phyloP scores from a whole-genome alignment of 2,113 vertebrate species.

The Herpailurus yagouaroundi region DNA sequence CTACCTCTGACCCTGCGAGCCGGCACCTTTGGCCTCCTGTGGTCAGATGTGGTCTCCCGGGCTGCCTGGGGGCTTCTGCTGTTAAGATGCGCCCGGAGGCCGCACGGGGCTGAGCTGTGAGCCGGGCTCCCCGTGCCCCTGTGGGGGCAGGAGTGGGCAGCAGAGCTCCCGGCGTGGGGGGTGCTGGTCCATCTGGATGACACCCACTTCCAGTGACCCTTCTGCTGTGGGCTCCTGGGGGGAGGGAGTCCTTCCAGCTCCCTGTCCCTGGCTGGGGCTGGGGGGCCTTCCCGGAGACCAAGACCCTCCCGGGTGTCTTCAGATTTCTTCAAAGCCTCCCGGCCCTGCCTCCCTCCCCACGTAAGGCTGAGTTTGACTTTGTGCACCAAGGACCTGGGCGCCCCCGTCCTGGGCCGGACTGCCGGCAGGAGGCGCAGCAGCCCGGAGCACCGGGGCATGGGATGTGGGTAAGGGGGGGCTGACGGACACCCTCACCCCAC shows the following conservation, averaged over 20 bases:
- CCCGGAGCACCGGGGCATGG: not conserved
- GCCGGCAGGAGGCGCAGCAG: not conserved
- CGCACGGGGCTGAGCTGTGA: rapidly evolving
- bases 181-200: too few species aligned
- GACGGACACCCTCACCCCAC: rapidly evolving
- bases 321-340: not conserved
- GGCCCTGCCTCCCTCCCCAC: rapidly evolving
- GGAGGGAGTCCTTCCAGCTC: too few species aligned
- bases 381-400: too few species aligned
- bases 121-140: not conserved
- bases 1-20: not conserved
- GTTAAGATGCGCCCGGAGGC: not conserved
- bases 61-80: not conserved
- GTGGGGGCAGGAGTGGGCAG: not conserved
- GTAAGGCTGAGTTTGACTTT: not conserved
- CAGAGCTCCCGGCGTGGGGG: rapidly evolving
- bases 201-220: not conserved
- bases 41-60: not conserved
- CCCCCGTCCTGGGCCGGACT: not conserved
- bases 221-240: not conserved
- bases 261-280: too few species aligned
- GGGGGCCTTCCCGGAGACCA: rapidly evolving
- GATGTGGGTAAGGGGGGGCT: rapidly evolving
- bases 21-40: too few species aligned
- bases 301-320: not conserved